These are phyloP conservation scores for Anticlea derivata DNA, from an alignment of 2,888 invertebrate genomes.

Conservation along the genomic window DNA sequence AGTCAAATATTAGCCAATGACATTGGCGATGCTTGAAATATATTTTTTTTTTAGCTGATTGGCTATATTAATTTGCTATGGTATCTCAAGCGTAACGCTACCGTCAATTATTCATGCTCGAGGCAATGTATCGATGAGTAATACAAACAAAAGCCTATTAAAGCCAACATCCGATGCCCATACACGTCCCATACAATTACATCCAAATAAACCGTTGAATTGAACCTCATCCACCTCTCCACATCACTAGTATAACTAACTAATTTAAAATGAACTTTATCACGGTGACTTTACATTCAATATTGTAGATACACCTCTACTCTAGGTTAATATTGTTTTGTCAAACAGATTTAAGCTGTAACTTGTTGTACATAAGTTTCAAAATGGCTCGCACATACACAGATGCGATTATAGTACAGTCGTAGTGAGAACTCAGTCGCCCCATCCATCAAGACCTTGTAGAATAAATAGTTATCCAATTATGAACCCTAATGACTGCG, in stretches of 20 bases:
- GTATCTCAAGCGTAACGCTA: too few relatives aligned
- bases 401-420: not conserved
- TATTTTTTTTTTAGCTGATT: too few relatives aligned
- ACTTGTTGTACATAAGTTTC: not conserved
- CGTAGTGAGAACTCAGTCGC: not conserved
- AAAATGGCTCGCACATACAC: not conserved
- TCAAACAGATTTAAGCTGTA: not conserved
- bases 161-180: conserved; percentile 25
- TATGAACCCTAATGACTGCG: conserved; percentile 53
- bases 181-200: conserved; percentile 32
- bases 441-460: conserved; percentile 18
- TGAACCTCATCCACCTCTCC: conserved; percentile 24
- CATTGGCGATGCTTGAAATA: too few relatives aligned
- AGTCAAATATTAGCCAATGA: too few relatives aligned
- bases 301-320: not conserved
- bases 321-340: not conserved
- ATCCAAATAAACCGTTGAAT: conserved; percentile 30
- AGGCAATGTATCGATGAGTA: conserved; percentile 9
- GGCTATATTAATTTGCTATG: too few relatives aligned
- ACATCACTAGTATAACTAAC: conserved; percentile 17
- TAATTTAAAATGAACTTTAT: not conserved
- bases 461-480: conserved; percentile 31
- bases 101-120: too few relatives aligned
- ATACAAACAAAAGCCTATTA: conserved; percentile 27
- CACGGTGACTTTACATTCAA: not conserved